phyloP scores from a whole-genome alignment of 1,140 invertebrate genomes.

The Drosophila equinoxialis region DNA sequence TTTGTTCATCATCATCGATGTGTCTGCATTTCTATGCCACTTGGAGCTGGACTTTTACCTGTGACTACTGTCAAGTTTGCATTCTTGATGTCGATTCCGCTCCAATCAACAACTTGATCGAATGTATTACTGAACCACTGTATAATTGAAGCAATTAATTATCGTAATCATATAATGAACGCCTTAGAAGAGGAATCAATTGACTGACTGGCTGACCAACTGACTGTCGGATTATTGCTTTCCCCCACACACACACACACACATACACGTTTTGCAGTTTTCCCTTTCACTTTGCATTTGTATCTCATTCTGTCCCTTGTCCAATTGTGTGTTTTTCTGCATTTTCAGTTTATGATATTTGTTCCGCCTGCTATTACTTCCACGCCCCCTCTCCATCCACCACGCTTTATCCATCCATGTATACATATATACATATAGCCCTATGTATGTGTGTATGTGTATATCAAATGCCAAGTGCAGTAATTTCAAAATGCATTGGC shows the following conservation, averaged over 20 bases:
- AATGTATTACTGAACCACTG: constrained; percentile 38
- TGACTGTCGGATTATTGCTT: background rate
- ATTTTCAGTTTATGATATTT: constrained; percentile 9
- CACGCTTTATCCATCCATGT: background rate
- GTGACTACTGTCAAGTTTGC: background rate
- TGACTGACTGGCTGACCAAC: background rate
- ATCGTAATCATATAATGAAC: constrained; percentile 53
- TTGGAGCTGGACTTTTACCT: background rate
- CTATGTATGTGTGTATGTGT: background rate
- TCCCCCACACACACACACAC: background rate
- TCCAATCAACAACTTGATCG: constrained; percentile 20
- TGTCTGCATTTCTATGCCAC: background rate
- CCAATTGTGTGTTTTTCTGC: background rate
- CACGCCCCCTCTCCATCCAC: background rate
- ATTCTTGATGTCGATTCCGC: background rate
- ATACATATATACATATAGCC: background rate
- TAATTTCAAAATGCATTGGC: constrained; percentile 43
- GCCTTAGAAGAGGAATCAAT: background rate
- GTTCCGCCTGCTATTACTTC: background rate
- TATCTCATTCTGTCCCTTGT: background rate
- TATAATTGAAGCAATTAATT: constrained; percentile 58
- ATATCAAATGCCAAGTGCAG: constrained; percentile 50
- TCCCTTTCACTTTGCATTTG: no score
- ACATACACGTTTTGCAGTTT: no score
- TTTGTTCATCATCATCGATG: no score